Evolutionary conservation across 1,140 invertebrate species (phyloP).

Genomic region (Papilio aristodemus): DNA sequence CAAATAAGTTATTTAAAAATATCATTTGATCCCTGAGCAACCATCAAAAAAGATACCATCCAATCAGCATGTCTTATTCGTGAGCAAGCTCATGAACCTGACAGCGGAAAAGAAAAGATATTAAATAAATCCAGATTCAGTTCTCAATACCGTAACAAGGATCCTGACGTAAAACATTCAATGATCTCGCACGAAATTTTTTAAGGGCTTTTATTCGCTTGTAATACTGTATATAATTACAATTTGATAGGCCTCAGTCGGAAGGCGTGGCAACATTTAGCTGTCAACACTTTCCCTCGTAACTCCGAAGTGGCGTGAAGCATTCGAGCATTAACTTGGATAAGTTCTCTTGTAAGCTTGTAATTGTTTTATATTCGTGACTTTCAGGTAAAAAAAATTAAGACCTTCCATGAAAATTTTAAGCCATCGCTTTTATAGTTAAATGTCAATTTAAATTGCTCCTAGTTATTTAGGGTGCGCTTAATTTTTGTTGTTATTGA

Average conservation of each 20-base stretch:
- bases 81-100: conserved; percentile 26
- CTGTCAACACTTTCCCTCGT: conserved; percentile 64
- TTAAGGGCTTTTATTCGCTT: conserved; percentile 45
- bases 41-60: conserved; percentile 25
- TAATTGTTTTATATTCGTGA: conserved; percentile 36
- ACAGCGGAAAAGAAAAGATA: conserved; percentile 36
- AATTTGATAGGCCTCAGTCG: conserved; percentile 53
- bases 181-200: conserved; percentile 51
- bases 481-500: conserved; percentile 33
- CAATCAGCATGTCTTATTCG: conserved; percentile 9
- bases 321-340: conserved; percentile 44
- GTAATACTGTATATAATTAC: conserved; percentile 62
- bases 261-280: conserved; percentile 54
- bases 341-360: conserved; percentile 39
- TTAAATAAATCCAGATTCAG: conserved; percentile 47
- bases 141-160: conserved; percentile 49
- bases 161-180: conserved; percentile 38
- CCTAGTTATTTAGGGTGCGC: conserved; percentile 37
- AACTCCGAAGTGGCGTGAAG: conserved; percentile 36
- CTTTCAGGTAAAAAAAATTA: neutral
- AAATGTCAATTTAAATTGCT: conserved; percentile 54
- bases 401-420: conserved; percentile 23
- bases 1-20: neutral
- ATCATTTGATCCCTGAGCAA: neutral
- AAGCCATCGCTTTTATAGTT: conserved; percentile 20